Conservation (phyloP, 2,888 invertebrate species). For the Apeira syringaria region DNA sequence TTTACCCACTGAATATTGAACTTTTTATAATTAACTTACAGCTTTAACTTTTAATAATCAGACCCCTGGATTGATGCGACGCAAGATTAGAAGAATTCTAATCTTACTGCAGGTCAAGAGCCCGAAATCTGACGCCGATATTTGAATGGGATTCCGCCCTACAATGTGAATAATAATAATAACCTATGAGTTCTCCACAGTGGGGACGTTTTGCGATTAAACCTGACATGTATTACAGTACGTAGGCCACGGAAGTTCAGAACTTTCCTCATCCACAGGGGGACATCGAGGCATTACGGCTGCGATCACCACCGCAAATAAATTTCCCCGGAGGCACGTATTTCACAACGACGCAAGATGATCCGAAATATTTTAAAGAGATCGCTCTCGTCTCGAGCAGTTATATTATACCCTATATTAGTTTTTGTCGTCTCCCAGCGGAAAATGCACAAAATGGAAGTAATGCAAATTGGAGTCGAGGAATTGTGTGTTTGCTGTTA, state of each 20-base stretch:
- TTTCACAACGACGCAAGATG: constrained; percentile 61
- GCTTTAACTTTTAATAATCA: no score
- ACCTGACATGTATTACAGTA: not conserved
- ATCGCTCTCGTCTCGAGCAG: constrained; percentile 33
- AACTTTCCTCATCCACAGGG: constrained; percentile 33
- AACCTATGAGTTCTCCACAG: no score
- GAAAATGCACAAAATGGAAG: constrained; percentile 30
- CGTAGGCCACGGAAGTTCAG: not conserved
- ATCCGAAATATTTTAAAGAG: constrained; percentile 60
- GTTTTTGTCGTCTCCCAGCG: constrained; percentile 31
- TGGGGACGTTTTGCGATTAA: not conserved
- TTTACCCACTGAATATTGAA: no score
- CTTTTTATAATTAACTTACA: no score
- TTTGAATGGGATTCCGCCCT: no score
- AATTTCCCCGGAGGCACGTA: constrained; percentile 76
- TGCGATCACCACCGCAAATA: constrained; percentile 65
- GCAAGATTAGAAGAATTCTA: no score
- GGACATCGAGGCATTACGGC: constrained; percentile 64
- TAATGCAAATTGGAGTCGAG: constrained; percentile 3
- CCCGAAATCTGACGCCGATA: no score
- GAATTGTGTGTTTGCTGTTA: no score
- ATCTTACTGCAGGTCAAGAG: no score
- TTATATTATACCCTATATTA: constrained; percentile 33
- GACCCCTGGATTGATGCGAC: no score
- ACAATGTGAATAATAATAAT: no score